These are phyloP conservation scores for Tyto alba DNA, from an alignment of 2,113 vertebrate species.

Conservation along the genomic window DNA sequence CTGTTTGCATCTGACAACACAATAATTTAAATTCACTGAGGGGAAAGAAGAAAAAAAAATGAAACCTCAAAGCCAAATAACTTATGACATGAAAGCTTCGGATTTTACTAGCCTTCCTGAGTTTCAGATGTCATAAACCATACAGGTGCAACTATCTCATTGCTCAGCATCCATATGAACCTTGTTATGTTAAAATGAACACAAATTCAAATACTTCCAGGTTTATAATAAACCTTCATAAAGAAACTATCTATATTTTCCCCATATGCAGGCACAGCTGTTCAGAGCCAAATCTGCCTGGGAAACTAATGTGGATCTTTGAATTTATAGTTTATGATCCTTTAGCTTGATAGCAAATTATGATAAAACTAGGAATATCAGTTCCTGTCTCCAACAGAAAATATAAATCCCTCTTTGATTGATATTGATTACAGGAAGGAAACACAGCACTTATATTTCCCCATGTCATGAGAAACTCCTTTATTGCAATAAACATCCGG, in stretches of 20 bases:
- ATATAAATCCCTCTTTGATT: slow-evolving; percentile 1
- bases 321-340: slow-evolving; percentile 14
- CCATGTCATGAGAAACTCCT: not conserved
- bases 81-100: not conserved
- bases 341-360: slow-evolving; percentile 12
- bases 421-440: slow-evolving; percentile 38
- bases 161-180: not conserved
- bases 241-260: not conserved
- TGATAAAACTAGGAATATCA: slow-evolving; percentile 4
- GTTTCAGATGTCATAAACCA: not conserved
- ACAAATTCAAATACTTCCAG: slow-evolving; percentile 3
- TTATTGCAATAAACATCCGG: not conserved
- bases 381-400: slow-evolving; percentile 5
- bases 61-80: not conserved
- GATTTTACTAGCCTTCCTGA: not conserved
- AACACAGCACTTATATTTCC: not conserved
- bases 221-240: slow-evolving; percentile 23
- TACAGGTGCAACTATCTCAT: slow-evolving; percentile 34
- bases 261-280: slow-evolving; percentile 56
- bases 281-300: slow-evolving; percentile 18
- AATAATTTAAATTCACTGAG: not conserved
- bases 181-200: not conserved
- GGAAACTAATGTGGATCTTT: not conserved
- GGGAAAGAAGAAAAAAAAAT: not conserved
- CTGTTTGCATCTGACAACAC: not conserved